Percentiles rank a stretch among this genome's conserved stretches.
Evolutionary conservation across 2,797 vertebrate genomes (phyloP).

Genomic region (Phyllotis vaccarum): DNA sequence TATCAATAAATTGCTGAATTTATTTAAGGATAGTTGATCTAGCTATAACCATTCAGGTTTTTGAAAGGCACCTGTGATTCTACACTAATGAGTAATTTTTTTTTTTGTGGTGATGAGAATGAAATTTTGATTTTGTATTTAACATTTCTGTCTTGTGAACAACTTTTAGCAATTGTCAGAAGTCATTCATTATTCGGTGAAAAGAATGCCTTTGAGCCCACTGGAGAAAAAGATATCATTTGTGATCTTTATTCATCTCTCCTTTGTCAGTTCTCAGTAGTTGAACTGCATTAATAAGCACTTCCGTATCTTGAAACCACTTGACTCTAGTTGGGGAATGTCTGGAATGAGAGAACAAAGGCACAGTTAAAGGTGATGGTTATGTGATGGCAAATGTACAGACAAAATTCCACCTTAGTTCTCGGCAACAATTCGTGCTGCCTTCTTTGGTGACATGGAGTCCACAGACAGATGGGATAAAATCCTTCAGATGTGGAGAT

Average conservation of each 20-base stretch:
- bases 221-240: neutral
- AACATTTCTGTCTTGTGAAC: neutral
- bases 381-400: neutral
- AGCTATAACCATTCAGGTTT: neutral
- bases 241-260: neutral
- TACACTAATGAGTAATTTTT: neutral
- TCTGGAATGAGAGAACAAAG: slow-evolving; percentile 22
- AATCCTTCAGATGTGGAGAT: neutral
- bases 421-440: neutral
- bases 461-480: neutral
- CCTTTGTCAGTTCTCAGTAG: neutral
- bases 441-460: neutral
- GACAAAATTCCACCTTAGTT: neutral
- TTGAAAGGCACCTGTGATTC: neutral
- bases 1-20: neutral
- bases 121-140: neutral
- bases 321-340: neutral
- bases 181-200: neutral
- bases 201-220: neutral
- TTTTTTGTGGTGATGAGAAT: too few species aligned
- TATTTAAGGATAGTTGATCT: neutral
- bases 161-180: neutral
- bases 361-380: neutral
- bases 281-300: neutral
- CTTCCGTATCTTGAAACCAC: neutral